Evolutionary conservation across 2,888 invertebrate genomes (phyloP).

Genomic region (Lasioglossum calceatum): DNA sequence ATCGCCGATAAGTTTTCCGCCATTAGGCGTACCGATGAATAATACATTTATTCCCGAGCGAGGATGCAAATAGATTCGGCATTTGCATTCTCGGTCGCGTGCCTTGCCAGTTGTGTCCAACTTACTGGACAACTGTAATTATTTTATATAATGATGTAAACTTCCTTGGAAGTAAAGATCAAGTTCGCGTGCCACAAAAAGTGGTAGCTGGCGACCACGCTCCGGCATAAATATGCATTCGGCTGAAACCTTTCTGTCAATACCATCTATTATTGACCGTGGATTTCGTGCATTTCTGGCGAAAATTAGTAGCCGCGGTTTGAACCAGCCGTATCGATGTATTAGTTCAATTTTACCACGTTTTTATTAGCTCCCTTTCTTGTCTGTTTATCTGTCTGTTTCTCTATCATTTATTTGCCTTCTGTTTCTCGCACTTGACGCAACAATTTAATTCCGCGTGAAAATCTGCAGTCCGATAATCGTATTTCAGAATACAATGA

Average conservation of each 20-base stretch:
- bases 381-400: no score
- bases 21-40: slow-evolving; percentile 10
- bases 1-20: background rate
- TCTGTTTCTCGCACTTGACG: no score
- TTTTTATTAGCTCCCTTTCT: no score
- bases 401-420: no score
- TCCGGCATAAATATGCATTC: background rate
- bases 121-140: background rate
- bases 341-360: no score
- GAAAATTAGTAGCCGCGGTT: background rate
- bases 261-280: background rate
- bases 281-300: background rate
- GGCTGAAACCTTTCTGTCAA: background rate
- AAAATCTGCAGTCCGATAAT: no score
- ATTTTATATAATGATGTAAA: slow-evolving; percentile 14
- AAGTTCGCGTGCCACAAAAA: slow-evolving; percentile 1
- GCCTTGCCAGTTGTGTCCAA: background rate
- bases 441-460: no score
- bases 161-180: slow-evolving; percentile 14
- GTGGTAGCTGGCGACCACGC: background rate
- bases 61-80: background rate
- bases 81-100: slow-evolving; percentile 13
- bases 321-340: background rate
- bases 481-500: no score
- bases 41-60: background rate